These are phyloP conservation scores for Mormyrops attenuatus DNA, from an alignment of 2,797 vertebrate genomes.

Conservation along the genomic window DNA sequence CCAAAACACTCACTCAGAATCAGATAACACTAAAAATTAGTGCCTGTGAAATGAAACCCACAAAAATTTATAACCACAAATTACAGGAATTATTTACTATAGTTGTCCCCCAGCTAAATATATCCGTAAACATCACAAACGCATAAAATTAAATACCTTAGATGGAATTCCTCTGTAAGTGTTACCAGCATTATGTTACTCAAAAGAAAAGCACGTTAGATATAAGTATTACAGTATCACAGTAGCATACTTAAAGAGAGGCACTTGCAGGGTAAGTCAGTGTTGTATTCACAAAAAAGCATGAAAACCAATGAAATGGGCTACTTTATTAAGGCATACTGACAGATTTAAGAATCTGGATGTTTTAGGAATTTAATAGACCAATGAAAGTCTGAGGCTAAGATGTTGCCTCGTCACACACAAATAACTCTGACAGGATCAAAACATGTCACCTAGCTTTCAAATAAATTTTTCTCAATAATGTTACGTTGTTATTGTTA, in stretches of 20 bases:
- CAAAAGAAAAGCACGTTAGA: neutral
- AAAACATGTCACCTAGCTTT: neutral
- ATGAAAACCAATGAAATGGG: neutral
- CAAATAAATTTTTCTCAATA: neutral
- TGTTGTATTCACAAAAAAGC: neutral
- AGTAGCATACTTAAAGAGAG: neutral
- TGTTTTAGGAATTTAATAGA: neutral
- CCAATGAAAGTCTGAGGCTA: neutral
- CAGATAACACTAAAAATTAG: neutral
- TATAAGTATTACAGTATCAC: neutral
- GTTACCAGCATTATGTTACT: neutral
- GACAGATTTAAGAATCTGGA: neutral
- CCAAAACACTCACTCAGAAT: neutral
- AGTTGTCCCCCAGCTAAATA: neutral
- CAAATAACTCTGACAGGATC: neutral
- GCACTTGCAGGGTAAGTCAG: neutral
- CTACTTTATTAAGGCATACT: neutral
- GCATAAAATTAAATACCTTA: neutral
- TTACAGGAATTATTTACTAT: neutral
- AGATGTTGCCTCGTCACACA: neutral
- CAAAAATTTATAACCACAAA: neutral
- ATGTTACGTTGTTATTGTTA: neutral
- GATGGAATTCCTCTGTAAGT: neutral
- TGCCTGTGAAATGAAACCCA: neutral
- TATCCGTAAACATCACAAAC: neutral